Evolutionary conservation across 1,140 invertebrate species (phyloP), one percentile per base, ranked within the genome.

Genomic region (Oscheius sp.): DNA sequence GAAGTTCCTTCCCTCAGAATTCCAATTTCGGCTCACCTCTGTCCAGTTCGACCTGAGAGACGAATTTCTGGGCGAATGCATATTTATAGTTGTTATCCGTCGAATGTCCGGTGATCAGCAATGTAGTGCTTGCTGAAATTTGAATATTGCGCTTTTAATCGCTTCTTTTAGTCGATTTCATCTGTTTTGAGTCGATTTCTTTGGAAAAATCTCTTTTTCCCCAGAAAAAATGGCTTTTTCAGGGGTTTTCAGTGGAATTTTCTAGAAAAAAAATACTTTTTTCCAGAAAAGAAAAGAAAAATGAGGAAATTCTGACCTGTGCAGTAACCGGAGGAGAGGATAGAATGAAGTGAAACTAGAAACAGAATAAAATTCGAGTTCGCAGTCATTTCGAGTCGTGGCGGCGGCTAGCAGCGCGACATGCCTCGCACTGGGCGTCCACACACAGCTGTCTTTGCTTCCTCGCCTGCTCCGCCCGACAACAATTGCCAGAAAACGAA

Each of bases 31-130:
- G n/a, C n/a, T 42, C n/a, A 55, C 49, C 49, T 55, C 49, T 7
- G 49, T 55, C 49, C 49, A 55, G 49, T 55, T 55, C 49, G 23
- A 55, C 49, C 28, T 55, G 49, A 55, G 49, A 55, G 23, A 26
- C 49, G 49, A 55, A 55, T 13, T 55, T 55, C 49, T 55, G 49
- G 49, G 49, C 49, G 49, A 55, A 55, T 55, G 49, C 49, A 55
- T 55, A 55, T 55, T 55, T 55, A 55, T 55, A 55, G 7, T 20
- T 7, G 28, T 55, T 55, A 55, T 55, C 28, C 7, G 49, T 20
- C 7, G 49, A 55, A 26, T 55, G 49, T 7, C 49, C 49, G 49
- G 49, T 55, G 7, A 55, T 55, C 49, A 55, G 49, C 49, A 55
- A 55, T 55, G 49, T 55, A 55, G 49, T 55, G 23, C 49, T 55